phyloP scores from a whole-genome alignment of 2,113 vertebrate species.

The Leptobrachium ailaonicum region DNA sequence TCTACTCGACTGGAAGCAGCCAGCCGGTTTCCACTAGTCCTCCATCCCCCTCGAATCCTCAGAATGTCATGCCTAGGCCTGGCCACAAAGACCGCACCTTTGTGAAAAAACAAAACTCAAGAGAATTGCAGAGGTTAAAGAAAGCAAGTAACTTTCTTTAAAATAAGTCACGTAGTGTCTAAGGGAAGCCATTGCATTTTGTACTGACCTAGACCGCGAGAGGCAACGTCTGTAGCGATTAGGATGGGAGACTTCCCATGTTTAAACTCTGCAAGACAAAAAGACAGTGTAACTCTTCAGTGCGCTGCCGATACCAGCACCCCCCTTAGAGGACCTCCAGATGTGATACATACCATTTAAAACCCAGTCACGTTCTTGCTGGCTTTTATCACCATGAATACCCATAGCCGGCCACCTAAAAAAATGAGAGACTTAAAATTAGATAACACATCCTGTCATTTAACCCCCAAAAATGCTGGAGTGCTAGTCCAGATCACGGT shows the following conservation, averaged over 20 bases:
- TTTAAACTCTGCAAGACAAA: conserved; percentile 84
- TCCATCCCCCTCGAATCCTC: conserved; percentile 99
- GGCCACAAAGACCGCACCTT: conserved; percentile 99
- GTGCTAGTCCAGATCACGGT: not conserved
- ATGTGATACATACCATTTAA: conserved; percentile 81
- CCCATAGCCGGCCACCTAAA: conserved; percentile 97
- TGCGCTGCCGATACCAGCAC: too few species aligned
- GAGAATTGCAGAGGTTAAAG: conserved; percentile 99
- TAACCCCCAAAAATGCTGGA: not conserved
- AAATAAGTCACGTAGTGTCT: conserved; percentile 63
- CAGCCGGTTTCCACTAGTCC: conserved; percentile 98
- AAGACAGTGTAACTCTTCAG: not conserved
- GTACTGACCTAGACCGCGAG: conserved; percentile 97
- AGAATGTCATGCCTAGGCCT: conserved; percentile 99
- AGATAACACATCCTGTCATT: not conserved
- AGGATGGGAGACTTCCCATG: conserved; percentile 98
- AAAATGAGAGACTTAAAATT: conserved; percentile 8
- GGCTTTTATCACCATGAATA: conserved; percentile 98
- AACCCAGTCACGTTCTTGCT: conserved; percentile 98
- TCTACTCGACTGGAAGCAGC: conserved; percentile 99
- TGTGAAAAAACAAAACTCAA: conserved; percentile 97
- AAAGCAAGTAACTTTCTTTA: conserved; percentile 99
- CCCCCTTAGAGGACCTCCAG: too few species aligned
- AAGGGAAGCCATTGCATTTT: conserved; percentile 52
- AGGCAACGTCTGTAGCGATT: conserved; percentile 97